Evolutionary conservation across 2,113 vertebrate species (phyloP), one percentile per base, ranked within the genome.

Genomic region (Microcebus ravelobensis): DNA sequence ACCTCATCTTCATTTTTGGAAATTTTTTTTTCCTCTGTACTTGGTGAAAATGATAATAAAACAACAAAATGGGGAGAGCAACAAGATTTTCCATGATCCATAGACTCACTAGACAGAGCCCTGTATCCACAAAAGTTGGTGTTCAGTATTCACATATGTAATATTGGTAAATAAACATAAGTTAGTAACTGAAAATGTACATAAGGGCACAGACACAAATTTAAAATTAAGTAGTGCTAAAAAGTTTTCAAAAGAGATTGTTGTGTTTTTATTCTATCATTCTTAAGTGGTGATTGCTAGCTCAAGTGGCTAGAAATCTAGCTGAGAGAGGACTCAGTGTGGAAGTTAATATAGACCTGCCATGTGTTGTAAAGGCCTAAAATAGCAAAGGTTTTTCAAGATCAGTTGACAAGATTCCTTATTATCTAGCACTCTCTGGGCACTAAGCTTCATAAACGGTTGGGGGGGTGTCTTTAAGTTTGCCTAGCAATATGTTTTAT

Each of bases 361-460:
- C 61, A 23, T 87, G 92, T 94, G 84, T 92, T 87, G 11, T 57
- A 57, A 90, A 94, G 36, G 23, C 77, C 85, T 68, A 61, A 87
- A 88, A 90, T 87, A 94, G 45, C 23, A 2, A 79, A 36, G 12
- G 57, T 91, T 91, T 94, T 96, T n/a, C 63, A 70, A 77, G 92
- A 81, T 91, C 45, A 87, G 34, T 39, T 96, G 52, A 71, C 27
- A 59, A 15, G 52, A 67, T 71, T 80, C 31, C 52, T 59, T 79
- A 42, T 93, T 71, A 67, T 63, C 27, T 6, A 29, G 52, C 48
- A 89, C 23, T 63, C 29, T 48, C 5, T 27, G 70, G 31, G 15
- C n/a, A 20, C 74, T 86, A 20, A 73, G 31, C 10, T 90, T 45
- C 25, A 6, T 73, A 29, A 39, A 79, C 48, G 61, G 25, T 63